Percentiles rank a stretch among this genome's conserved stretches.
phyloP scores from a whole-genome alignment of 1,140 invertebrate species.

The Himalopsyche phryganea region DNA sequence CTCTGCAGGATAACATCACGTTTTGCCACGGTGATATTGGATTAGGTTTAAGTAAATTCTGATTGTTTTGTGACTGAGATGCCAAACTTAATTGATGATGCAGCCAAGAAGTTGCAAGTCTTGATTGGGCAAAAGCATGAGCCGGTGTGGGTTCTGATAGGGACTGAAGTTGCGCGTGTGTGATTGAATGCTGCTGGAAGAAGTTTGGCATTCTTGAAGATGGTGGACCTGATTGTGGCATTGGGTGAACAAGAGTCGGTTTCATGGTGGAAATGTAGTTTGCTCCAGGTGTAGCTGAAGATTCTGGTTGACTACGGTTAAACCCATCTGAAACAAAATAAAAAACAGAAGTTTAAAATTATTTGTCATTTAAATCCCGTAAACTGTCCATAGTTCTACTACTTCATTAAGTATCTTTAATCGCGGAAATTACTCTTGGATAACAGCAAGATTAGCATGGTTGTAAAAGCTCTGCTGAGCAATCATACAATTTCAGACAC shows the following conservation, averaged over 20 bases:
- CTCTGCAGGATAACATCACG: slow-evolving; percentile 52
- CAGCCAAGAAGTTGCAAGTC: slow-evolving; percentile 58
- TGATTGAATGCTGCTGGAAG: slow-evolving; percentile 43
- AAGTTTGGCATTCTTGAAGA: slow-evolving; percentile 38
- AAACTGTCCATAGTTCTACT: too few relatives aligned
- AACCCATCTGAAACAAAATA: slow-evolving; percentile 46
- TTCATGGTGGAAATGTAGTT: slow-evolving; percentile 41
- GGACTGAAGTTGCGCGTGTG: slow-evolving; percentile 37
- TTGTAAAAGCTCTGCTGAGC: too few relatives aligned
- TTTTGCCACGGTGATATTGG: slow-evolving; percentile 53
- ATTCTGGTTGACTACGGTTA: slow-evolving; percentile 42
- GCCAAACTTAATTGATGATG: slow-evolving; percentile 53
- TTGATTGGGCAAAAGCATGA: slow-evolving; percentile 44
- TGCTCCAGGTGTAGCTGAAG: slow-evolving; percentile 44
- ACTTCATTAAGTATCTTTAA: too few relatives aligned
- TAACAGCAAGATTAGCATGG: too few relatives aligned
- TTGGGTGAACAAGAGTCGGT: slow-evolving; percentile 35
- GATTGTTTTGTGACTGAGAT: slow-evolving; percentile 46
- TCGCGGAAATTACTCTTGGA: too few relatives aligned
- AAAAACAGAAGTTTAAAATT: not conserved
- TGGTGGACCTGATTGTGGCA: slow-evolving; percentile 12
- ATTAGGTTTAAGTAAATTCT: slow-evolving; percentile 45
- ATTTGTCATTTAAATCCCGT: too few relatives aligned
- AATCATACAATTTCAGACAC: too few relatives aligned
- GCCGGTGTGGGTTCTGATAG: slow-evolving; percentile 38